Conservation (phyloP, 2,888 invertebrate genomes). For the Scotopteryx bipunctaria region DNA sequence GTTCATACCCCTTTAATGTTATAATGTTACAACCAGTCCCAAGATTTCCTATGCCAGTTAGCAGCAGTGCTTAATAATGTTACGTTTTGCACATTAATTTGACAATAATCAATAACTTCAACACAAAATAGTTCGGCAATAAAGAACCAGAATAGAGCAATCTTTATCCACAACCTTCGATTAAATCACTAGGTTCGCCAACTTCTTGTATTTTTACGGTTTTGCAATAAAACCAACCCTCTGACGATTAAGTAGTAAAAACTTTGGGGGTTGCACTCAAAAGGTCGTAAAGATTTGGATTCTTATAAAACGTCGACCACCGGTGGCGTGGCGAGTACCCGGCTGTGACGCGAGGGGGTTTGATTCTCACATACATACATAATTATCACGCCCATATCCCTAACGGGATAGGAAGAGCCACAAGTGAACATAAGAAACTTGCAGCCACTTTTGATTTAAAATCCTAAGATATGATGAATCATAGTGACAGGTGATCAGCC, state of each 20-base stretch:
- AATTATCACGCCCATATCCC: too few species aligned
- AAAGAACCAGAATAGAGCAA: constrained; percentile 22
- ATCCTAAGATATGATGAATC: too few species aligned
- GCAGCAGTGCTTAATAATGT: too few species aligned
- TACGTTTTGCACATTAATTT: too few species aligned
- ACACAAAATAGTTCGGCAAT: background rate
- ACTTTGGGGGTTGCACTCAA: constrained; percentile 35
- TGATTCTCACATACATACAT: too few species aligned
- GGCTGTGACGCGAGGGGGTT: background rate
- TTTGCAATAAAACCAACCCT: constrained; percentile 31
- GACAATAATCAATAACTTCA: background rate
- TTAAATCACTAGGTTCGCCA: constrained; percentile 46
- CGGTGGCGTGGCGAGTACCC: background rate
- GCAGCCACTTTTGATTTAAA: too few species aligned
- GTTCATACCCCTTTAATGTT: too few species aligned
- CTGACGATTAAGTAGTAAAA: constrained; percentile 43
- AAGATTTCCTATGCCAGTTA: too few species aligned
- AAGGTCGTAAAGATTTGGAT: constrained; percentile 13
- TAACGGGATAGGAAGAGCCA: too few species aligned
- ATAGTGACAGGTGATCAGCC: too few species aligned
- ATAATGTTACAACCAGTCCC: too few species aligned
- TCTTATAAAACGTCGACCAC: background rate
- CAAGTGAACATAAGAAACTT: too few species aligned
- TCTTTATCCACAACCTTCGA: constrained; percentile 47
- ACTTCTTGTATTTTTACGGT: constrained; percentile 49